Conservation (phyloP, 2,888 invertebrate genomes). For the Macrophya annulata region DNA sequence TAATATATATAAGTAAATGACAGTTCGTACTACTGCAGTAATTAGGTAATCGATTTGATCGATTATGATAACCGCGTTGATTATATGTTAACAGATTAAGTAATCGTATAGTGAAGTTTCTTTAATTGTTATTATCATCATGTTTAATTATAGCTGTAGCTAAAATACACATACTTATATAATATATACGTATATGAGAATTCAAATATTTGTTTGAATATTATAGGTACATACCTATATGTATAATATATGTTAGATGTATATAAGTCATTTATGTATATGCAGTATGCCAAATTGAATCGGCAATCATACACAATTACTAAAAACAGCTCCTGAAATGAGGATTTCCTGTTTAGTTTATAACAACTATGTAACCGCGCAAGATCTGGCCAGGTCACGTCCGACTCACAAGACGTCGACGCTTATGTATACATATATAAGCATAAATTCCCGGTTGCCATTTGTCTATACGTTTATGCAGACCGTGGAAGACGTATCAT, state of each 20-base stretch:
- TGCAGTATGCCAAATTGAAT: conserved; percentile 40
- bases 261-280: neutral
- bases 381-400: conserved; percentile 45
- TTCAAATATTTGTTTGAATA: neutral
- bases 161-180: no score
- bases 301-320: conserved; percentile 71
- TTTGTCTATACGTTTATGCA: neutral
- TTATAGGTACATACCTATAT: neutral
- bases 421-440: neutral
- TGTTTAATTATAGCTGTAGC: no score
- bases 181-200: neutral
- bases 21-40: no score
- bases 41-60: no score
- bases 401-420: conserved; percentile 41
- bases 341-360: conserved; percentile 78
- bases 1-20: no score
- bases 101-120: no score
- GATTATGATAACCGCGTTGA: no score
- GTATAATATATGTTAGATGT: neutral
- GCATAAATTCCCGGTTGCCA: conserved; percentile 1
- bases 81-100: no score
- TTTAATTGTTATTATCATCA: no score
- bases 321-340: conserved; percentile 70
- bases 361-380: conserved; percentile 40
- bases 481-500: neutral